Conservation (phyloP, 2,888 invertebrate genomes). For the Acleris emargana region DNA sequence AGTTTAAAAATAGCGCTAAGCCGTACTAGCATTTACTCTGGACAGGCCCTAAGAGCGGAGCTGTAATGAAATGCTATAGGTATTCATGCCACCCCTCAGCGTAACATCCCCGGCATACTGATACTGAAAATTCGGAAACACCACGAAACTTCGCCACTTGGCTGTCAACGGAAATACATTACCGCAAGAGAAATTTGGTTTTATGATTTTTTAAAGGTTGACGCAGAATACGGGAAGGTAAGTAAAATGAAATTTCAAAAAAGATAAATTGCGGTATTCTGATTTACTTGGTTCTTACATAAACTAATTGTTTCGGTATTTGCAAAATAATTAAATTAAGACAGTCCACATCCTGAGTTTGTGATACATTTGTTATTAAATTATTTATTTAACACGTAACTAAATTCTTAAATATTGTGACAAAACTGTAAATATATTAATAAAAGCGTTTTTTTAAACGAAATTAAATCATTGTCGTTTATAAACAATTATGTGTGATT, state of each 20-base stretch:
- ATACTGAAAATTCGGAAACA: conserved; percentile 28
- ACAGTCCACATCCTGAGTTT: neutral
- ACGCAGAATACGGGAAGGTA: neutral
- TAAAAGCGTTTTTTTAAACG: no score
- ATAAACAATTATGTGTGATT: no score
- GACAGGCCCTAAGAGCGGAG: conserved; percentile 11
- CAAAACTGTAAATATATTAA: neutral
- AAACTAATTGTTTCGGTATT: no score
- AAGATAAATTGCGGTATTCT: no score
- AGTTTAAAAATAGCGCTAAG: neutral
- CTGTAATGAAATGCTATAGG: conserved; percentile 36
- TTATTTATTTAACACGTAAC: neutral
- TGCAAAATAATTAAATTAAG: no score
- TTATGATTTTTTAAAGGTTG: conserved; percentile 29
- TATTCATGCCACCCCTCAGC: conserved; percentile 35
- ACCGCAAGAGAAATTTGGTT: conserved; percentile 15
- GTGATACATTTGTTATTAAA: neutral
- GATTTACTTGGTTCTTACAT: no score
- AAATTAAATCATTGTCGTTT: no score
- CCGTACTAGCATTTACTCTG: neutral
- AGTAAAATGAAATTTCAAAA: neutral
- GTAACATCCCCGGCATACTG: conserved; percentile 32
- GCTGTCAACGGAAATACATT: conserved; percentile 32
- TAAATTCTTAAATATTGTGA: neutral
- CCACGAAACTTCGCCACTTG: conserved; percentile 21